Evolutionary conservation across 2,888 invertebrate genomes (phyloP).

Genomic region (Drosophila gaucha): DNA sequence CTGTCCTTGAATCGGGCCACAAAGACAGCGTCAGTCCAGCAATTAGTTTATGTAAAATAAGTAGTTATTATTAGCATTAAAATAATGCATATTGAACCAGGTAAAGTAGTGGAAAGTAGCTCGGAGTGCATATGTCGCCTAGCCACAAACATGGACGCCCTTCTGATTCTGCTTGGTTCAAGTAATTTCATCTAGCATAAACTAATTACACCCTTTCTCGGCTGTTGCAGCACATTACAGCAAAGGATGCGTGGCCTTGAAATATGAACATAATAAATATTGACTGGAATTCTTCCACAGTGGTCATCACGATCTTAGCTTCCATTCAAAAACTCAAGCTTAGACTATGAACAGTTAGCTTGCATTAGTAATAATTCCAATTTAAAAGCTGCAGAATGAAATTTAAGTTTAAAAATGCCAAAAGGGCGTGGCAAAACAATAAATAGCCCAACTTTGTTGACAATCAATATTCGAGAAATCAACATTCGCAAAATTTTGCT

Average conservation of each 20-base stretch:
- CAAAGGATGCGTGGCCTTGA: neutral
- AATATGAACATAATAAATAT: neutral
- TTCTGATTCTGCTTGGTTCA: neutral
- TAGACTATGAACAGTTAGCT: too few species aligned
- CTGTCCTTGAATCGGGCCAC: constrained; percentile 1
- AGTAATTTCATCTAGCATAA: neutral
- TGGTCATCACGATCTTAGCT: too few species aligned
- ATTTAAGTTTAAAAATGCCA: neutral
- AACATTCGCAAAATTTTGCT: neutral
- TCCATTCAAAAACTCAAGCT: too few species aligned
- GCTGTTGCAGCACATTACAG: neutral
- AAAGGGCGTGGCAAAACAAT: neutral
- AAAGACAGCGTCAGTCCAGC: neutral
- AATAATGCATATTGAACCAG: neutral
- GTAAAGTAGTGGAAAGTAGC: neutral
- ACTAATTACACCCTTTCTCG: constrained; percentile 2
- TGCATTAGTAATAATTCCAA: too few species aligned
- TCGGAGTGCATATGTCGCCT: neutral
- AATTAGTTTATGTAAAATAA: neutral
- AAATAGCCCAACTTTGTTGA: neutral
- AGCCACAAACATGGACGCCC: neutral
- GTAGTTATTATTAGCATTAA: neutral
- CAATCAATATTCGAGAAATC: constrained; percentile 1
- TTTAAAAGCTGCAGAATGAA: too few species aligned
- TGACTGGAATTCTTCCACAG: neutral